Evolutionary conservation across 2,888 invertebrate species (phyloP), one percentile per base, ranked within the genome.

Genomic region (Malachius bipustulatus): DNA sequence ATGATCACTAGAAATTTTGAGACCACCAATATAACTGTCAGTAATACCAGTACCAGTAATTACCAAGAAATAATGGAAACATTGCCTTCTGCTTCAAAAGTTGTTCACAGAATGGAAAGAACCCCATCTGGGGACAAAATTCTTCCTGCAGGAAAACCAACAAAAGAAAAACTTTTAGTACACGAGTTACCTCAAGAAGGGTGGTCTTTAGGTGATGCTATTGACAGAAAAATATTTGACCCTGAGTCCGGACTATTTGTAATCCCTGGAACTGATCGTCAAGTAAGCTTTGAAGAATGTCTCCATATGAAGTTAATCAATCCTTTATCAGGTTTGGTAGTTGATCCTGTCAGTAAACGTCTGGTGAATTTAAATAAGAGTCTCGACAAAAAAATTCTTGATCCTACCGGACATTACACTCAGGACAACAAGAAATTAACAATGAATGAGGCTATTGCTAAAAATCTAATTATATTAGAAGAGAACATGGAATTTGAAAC

Each of bases 261-360:
- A 10, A 83, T 94, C 43, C 85, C 87, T 2, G 82, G 82, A 9
- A 88, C 90, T 4, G 89, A 90, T 56, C 70, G 87, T 46, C 65
- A 82, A 35, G 75, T 89, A 29, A 80, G 82, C 39, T 80, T 94
- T 47, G 79, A 84, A 57, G 91, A 93, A 59, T 88, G 93, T 47
- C 69, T 96, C 28, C 77, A 79, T 50, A 69, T 88, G 40, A 78
- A 83, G 54, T 77, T 96, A 14, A 82, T 96, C 30, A 82, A 91
- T 62, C 74, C 82, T 10, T 69, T 77, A 43, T 91, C 90, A 0
- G 88, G 84, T 9, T 64, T 75, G 34, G 87, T 93, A 1, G 61
- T 87, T 15, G 88, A 93, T 58, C 79, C 83, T 2, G 73, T 69
- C 45, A 76, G 74, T 37, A 75, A 74, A 34, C 75, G 80, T 53